Base-by-base conservation (phyloP, 92 coral and sea anemone species). In the Palythoa heliodiscus region DNA sequence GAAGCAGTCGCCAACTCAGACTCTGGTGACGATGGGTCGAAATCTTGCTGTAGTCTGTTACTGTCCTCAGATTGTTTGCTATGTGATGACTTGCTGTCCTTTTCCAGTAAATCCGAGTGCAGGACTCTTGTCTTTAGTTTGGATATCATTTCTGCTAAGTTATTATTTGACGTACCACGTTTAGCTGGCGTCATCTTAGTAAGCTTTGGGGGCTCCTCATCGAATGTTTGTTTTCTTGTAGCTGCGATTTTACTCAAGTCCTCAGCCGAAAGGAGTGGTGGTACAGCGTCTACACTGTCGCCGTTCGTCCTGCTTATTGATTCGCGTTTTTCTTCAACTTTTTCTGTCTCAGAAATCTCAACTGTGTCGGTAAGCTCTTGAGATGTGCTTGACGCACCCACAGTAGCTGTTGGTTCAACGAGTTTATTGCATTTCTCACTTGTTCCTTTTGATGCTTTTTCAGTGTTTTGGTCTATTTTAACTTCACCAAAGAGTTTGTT, bases 181-280 rank as follows among this genome's bases (percentile, higher is more conserved):
- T 87, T 70, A 7, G 86, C 88, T 16, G 93, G 86, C 22, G 78
- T 82, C 93, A 91, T 90, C 71, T 95, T 95, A 29, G 90, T 90
- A 11, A 96, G 87, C 4, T 82, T 87, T 0, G 99, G 99, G 0
- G 99, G 99, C 61, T 95, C 95, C 71, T 92, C 97, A 81, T 91
- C 90, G 19, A 90, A 84, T 17, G 89, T 88, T 5, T 95, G 95
- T 39, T 92, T 89, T 69, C 90, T 85, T 12, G 73, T 80, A 9
- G 99, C 99, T 0, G 98, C 99, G n/a, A 97, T 87, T 54, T 90
- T 89, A 29, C 94, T 91, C 58, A 97, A 83, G 82, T 95, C 98
- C 52, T 93, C 97, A 20, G 92, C 99, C 7, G 99, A 97, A 52
- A 97, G 87, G 12, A 97, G 78, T 1, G 95, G 87, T 0, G 98